Evolutionary conservation across 2,888 invertebrate genomes (phyloP).

Genomic region (Latheticus oryzae): DNA sequence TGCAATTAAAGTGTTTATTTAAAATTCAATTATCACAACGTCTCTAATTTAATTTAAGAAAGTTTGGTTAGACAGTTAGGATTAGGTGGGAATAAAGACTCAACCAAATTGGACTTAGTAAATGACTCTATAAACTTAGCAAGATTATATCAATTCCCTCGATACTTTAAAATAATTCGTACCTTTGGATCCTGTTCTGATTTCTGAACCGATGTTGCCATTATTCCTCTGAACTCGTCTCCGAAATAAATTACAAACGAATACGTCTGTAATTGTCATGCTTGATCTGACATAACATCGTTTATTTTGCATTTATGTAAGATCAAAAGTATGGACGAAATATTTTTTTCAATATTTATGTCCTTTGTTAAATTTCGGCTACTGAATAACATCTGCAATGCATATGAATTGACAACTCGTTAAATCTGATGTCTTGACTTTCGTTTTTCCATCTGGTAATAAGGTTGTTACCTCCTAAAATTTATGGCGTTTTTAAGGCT

Average conservation of each 20-base stretch:
- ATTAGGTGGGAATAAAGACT: constrained; percentile 30
- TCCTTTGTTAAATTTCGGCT: constrained; percentile 50
- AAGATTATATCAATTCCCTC: constrained; percentile 32
- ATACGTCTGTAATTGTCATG: constrained; percentile 53
- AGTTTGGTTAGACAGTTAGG: constrained; percentile 27
- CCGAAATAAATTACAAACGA: constrained; percentile 48
- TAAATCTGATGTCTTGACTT: constrained; percentile 41
- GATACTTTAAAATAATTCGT: constrained; percentile 29
- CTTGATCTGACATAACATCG: constrained; percentile 47
- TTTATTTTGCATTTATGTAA: constrained; percentile 53
- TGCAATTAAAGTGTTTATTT: constrained; percentile 32
- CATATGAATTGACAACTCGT: constrained; percentile 49
- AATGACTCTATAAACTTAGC: constrained; percentile 23
- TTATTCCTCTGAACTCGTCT: constrained; percentile 21
- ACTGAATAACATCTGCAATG: constrained; percentile 50
- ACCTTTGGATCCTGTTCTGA: constrained; percentile 23
- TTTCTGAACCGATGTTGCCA: constrained; percentile 22
- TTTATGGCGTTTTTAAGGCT: constrained; percentile 34
- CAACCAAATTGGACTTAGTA: constrained; percentile 26
- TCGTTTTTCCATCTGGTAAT: constrained; percentile 37
- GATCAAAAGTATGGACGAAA: constrained; percentile 52
- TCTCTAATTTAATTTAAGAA: constrained; percentile 27
- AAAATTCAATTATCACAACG: constrained; percentile 32
- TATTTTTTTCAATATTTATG: constrained; percentile 54
- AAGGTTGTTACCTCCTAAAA: constrained; percentile 37